Conservation (phyloP, 2,113 vertebrate species). For the Ptilorrhoa leucosticta region DNA sequence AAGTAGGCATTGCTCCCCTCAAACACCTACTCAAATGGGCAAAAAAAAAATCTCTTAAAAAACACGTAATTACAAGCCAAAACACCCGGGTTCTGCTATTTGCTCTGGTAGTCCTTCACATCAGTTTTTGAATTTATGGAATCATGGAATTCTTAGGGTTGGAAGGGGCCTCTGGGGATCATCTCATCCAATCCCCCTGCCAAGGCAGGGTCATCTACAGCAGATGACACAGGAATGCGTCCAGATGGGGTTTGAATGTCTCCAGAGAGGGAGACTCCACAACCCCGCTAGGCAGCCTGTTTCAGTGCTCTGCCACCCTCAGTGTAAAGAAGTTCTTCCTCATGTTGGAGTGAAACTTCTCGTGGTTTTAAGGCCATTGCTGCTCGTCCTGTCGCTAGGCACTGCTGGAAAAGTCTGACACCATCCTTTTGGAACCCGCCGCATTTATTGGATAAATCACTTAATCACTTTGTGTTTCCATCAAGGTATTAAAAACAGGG, state of each 20-base stretch:
- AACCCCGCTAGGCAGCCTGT: neutral
- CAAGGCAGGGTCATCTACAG: neutral
- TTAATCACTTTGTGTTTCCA: neutral
- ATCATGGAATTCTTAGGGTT: neutral
- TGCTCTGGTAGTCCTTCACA: neutral
- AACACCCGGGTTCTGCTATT: neutral
- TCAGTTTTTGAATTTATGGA: rapidly evolving
- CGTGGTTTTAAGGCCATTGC: neutral
- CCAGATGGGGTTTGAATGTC: neutral
- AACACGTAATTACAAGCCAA: rapidly evolving
- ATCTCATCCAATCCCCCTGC: neutral
- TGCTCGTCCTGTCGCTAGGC: neutral
- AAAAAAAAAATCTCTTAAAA: neutral
- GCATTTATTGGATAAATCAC: neutral
- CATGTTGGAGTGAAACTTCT: neutral
- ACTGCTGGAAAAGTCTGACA: neutral
- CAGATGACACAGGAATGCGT: neutral
- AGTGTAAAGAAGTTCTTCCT: too few relatives aligned
- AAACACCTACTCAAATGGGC: neutral
- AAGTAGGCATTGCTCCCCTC: neutral
- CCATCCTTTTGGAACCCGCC: rapidly evolving
- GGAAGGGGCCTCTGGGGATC: neutral
- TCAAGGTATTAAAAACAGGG: neutral
- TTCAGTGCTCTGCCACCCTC: too few relatives aligned
- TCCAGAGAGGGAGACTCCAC: too few relatives aligned